Percentiles rank a stretch among this genome's conserved stretches.
Conservation (phyloP, 2,113 vertebrate species). For the Salvelinus fontinalis region DNA sequence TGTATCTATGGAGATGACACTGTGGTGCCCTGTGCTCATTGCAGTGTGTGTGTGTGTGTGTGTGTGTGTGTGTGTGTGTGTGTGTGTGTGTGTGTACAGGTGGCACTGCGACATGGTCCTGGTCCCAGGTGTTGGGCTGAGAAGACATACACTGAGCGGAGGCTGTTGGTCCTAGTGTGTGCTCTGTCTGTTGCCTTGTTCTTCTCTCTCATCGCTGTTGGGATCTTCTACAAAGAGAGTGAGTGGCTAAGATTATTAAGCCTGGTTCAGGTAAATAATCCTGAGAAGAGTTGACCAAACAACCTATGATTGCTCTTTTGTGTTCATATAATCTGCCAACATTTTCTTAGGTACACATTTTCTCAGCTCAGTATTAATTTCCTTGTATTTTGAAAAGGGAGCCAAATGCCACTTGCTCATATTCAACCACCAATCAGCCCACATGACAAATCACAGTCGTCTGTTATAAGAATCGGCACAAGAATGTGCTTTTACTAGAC, state of each 20-base stretch:
- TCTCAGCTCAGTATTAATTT: constrained; percentile 39
- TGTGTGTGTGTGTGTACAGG: constrained; percentile 66
- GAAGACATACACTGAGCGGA: constrained; percentile 76
- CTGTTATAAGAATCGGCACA: constrained; percentile 59
- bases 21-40: too few relatives aligned
- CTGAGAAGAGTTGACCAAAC: too few relatives aligned
- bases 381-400: constrained; percentile 57
- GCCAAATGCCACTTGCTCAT: constrained; percentile 65
- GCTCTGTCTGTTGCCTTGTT: constrained; percentile 68
- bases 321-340: too few relatives aligned
- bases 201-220: constrained; percentile 74
- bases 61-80: constrained; percentile 13
- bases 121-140: constrained; percentile 76
- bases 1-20: too few relatives aligned
- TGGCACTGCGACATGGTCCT: constrained; percentile 73
- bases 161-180: constrained; percentile 73
- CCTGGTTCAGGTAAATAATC: neutral
- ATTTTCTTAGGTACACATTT: neutral
- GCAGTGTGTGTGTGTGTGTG: constrained; percentile 8
- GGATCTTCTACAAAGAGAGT: constrained; percentile 84
- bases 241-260: constrained; percentile 59
- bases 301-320: too few relatives aligned
- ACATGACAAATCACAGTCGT: constrained; percentile 44
- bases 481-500: constrained; percentile 37
- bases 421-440: constrained; percentile 54